Evolutionary conservation across 2,888 invertebrate species (phyloP), one percentile per base, ranked within the genome.

Genomic region (Mesorhabditis belari): DNA sequence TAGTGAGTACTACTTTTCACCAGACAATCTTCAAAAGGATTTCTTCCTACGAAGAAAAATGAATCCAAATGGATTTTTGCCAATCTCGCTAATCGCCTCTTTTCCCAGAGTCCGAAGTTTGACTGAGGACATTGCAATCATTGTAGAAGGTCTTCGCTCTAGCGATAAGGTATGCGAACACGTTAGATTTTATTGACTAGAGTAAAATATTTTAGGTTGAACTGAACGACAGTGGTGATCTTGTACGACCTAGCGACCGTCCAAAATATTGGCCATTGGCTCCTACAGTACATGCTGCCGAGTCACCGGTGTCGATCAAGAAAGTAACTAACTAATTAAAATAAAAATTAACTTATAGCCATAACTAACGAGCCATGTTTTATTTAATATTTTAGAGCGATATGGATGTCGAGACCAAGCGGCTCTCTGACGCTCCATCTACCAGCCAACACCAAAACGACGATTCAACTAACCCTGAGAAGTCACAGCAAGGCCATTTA

Each of bases 1-100:
- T 86, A 96, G 95, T 81, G 96, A 98, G 85, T 98, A 98, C 85
- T 98, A 98, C 87, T 96, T 98, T 85, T 93, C 93, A 77, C 89
- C 90, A 71, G 94, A 94, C 80, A 98, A 98, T 85, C 85, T 98
- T 61, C 88, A 90, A 75, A 88, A 91, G 76, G 98, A 98, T 82
- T 92, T 95, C 85, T 98, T 92, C 86, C 86, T 98, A 70, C 88
- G 96, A 29, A 88, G 94, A 75, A 93, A 93, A 86, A 98, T 98
- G 98, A 90, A 92, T 76, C 83, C 87, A 3, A 89, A 92, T 17
- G 98, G 98, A 59, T 96, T 89, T 80, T 87, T 96, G 68, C 92
- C 94, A 0, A 88, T 98, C 54, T 88, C 90, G 64, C 85, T 96
- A 68, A 92, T 98, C 70, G 93, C 94, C 61, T 92, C 93, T 21